These are phyloP conservation scores for Microctenopoma steveboyesi DNA, from an alignment of 2,797 vertebrate species.

Conservation along the genomic window DNA sequence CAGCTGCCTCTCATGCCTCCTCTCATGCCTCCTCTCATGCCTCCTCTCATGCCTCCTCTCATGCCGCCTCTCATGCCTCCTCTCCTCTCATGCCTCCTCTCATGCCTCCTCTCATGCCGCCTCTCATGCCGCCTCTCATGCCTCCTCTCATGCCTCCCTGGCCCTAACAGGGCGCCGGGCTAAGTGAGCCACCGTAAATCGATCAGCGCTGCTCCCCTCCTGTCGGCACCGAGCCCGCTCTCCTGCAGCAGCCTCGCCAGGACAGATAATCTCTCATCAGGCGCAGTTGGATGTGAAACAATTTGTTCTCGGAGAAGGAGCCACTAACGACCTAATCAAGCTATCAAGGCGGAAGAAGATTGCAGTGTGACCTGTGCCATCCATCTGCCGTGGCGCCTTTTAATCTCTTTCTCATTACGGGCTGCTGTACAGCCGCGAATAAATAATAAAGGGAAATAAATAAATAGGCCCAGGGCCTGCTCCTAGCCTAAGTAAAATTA, in stretches of 20 bases:
- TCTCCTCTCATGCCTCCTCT: no score
- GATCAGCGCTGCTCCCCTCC: conserved; percentile 83
- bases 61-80: no score
- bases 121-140: no score
- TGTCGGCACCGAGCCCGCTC: conserved; percentile 66
- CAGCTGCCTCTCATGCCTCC: conserved; percentile 8
- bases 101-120: no score
- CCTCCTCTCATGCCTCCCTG: conserved; percentile 9
- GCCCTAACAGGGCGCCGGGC: conserved; percentile 62
- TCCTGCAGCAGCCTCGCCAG: conserved; percentile 58
- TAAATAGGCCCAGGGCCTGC: conserved; percentile 66
- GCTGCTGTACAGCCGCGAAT: conserved; percentile 70
- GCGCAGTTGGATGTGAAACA: conserved; percentile 93
- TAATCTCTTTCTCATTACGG: conserved; percentile 92
- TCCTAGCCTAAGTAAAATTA: conserved; percentile 92
- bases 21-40: no score
- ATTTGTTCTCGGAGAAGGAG: conserved; percentile 92
- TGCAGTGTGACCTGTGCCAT: conserved; percentile 95
- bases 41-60: no score
- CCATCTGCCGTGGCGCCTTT: conserved; percentile 94
- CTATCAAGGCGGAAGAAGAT: conserved; percentile 96
- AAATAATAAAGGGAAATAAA: conserved; percentile 82
- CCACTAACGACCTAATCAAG: conserved; percentile 99
- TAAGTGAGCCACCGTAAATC: conserved; percentile 86
- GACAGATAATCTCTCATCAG: conserved; percentile 93